These are phyloP conservation scores for Nowickia ferox DNA, from an alignment of 2,888 invertebrate species.

Conservation along the genomic window DNA sequence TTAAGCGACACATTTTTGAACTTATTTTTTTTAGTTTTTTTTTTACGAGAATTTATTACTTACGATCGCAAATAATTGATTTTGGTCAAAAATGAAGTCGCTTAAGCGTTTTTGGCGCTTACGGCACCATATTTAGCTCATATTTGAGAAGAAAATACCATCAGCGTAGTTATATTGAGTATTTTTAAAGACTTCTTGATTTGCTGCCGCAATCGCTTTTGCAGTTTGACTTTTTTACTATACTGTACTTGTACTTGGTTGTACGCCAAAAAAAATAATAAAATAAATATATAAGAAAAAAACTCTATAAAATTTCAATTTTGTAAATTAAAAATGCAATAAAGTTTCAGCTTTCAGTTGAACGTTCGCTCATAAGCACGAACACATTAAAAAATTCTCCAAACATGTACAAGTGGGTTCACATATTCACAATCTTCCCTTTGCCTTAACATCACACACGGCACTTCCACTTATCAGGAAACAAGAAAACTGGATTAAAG, in stretches of 20 bases:
- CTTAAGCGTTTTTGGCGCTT: no score
- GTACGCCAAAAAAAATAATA: no score
- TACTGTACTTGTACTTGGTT: neutral
- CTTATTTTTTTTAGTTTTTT: no score
- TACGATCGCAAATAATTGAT: no score
- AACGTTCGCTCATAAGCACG: neutral
- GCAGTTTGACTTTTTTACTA: constrained; percentile 24
- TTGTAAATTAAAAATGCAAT: constrained; percentile 65
- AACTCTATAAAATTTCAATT: constrained; percentile 59
- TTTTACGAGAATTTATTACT: no score
- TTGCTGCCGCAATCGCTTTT: neutral
- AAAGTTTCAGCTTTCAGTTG: constrained; percentile 46
- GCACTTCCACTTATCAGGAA: neutral
- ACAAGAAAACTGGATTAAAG: constrained; percentile 58
- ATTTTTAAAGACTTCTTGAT: neutral
- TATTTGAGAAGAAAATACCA: no score
- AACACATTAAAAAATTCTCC: neutral
- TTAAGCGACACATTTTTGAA: no score
- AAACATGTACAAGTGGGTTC: neutral
- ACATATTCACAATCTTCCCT: neutral
- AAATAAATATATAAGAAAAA: neutral
- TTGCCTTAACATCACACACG: neutral
- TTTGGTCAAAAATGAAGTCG: no score
- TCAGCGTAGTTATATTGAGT: no score
- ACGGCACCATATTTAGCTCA: no score